A percentile compares a stretch with the other conserved stretches of the same genome.
These are phyloP conservation scores for Prosopocoilus inquinatus DNA, from an alignment of 2,888 invertebrate species.

Conservation along the genomic window DNA sequence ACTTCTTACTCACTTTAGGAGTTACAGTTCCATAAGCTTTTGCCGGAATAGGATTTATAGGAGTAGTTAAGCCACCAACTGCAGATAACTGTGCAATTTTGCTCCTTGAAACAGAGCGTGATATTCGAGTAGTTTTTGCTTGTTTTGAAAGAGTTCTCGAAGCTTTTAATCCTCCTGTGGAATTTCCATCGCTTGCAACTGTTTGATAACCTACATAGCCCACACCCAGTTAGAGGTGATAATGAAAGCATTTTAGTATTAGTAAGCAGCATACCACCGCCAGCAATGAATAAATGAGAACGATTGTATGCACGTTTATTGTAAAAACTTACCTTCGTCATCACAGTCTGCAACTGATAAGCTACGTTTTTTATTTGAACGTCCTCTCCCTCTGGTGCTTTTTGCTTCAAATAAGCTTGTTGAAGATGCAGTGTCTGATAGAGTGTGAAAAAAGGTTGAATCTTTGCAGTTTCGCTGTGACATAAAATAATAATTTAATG, in stretches of 20 bases:
- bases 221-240: slow-evolving; percentile 11
- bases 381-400: not conserved
- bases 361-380: slow-evolving; percentile 6
- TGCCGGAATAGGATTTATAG: slow-evolving; percentile 18
- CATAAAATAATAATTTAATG: not conserved
- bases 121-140: slow-evolving; percentile 18
- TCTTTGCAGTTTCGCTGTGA: not conserved
- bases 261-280: slow-evolving; percentile 7
- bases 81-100: slow-evolving; percentile 13
- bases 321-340: slow-evolving; percentile 2
- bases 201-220: slow-evolving; percentile 41
- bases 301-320: not conserved
- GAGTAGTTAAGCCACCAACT: not conserved
- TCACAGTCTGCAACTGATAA: slow-evolving; percentile 7
- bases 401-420: slow-evolving; percentile 3
- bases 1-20: slow-evolving; percentile 37
- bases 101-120: slow-evolving; percentile 33
- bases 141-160: slow-evolving; percentile 15
- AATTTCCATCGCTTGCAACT: slow-evolving; percentile 35
- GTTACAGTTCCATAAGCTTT: slow-evolving; percentile 37
- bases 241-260: slow-evolving; percentile 14
- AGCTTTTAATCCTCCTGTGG: slow-evolving; percentile 26
- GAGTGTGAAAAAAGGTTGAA: not conserved
- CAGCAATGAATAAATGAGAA: not conserved
- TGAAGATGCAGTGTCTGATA: slow-evolving; percentile 3